Evolutionary conservation across 2,113 vertebrate genomes (phyloP).

Genomic region (Rhabdomys dilectus): DNA sequence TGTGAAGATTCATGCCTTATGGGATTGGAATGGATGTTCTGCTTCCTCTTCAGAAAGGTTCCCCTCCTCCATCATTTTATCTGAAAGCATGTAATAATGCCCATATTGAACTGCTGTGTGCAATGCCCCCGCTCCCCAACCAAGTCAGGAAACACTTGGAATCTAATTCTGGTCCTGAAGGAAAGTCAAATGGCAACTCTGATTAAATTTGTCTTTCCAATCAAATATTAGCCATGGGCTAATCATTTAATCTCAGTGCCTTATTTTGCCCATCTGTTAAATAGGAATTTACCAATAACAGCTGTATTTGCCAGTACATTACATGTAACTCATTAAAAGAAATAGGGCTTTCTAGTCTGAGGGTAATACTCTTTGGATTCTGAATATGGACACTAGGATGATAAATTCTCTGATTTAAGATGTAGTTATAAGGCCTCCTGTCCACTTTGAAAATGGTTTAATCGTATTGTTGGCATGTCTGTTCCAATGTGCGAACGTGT

Average conservation of each 20-base stretch:
- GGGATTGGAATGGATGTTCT: neutral
- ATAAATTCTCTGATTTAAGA: neutral
- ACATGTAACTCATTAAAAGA: constrained; percentile 31
- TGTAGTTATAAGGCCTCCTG: constrained; percentile 38
- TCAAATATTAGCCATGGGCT: constrained; percentile 73
- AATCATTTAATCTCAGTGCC: constrained; percentile 72
- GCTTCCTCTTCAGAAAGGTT: neutral
- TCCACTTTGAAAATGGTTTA: constrained; percentile 53
- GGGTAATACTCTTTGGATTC: neutral
- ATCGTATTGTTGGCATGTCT: neutral
- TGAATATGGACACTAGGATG: constrained; percentile 31
- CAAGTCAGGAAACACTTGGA: constrained; percentile 52
- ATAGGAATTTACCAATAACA: constrained; percentile 72
- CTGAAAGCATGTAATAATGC: constrained; percentile 33
- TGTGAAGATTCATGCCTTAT: neutral
- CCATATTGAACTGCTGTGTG: neutral
- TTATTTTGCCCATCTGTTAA: constrained; percentile 79
- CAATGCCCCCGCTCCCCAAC: neutral
- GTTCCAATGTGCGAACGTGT: neutral
- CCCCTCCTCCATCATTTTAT: neutral
- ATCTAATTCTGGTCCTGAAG: constrained; percentile 74
- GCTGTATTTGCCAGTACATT: constrained; percentile 40
- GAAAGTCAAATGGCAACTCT: constrained; percentile 71
- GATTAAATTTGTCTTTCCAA: constrained; percentile 74
- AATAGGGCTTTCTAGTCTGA: constrained; percentile 38